A percentile compares a stretch with the other conserved stretches of the same genome.
These are phyloP conservation scores for Bombyx mandarina DNA, from an alignment of 1,140 invertebrate genomes.

Conservation along the genomic window DNA sequence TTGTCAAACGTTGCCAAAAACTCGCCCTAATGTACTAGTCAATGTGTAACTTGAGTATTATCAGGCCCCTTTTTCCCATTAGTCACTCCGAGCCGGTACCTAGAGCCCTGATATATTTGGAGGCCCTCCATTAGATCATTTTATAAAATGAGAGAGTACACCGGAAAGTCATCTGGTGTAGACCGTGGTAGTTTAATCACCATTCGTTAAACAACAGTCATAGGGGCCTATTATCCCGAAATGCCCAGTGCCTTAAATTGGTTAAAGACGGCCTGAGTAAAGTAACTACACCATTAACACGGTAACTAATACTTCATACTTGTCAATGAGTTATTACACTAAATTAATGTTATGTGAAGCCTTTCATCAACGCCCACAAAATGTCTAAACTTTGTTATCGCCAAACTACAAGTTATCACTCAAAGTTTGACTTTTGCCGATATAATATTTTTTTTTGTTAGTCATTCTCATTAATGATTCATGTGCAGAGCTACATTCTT, in stretches of 20 bases:
- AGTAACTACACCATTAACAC: conserved; percentile 11
- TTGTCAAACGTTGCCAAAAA: conserved; percentile 63
- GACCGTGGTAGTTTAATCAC: no score
- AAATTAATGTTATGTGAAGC: conserved; percentile 7
- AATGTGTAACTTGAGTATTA: not conserved
- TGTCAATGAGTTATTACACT: not conserved
- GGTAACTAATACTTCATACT: conserved; percentile 28
- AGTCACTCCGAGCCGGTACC: no score
- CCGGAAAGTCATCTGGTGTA: no score
- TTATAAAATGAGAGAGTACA: no score
- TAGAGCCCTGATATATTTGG: no score
- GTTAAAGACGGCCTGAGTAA: no score
- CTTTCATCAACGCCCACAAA: conserved; percentile 40
- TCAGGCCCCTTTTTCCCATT: conserved; percentile 4
- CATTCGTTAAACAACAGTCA: no score
- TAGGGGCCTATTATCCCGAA: no score
- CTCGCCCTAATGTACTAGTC: conserved; percentile 43
- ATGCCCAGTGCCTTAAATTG: no score
- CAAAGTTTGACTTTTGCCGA: conserved; percentile 63
- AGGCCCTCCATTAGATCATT: no score
- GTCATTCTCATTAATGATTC: conserved; percentile 21
- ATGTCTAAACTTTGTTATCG: conserved; percentile 50
- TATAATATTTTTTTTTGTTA: conserved; percentile 7
- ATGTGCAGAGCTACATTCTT: conserved; percentile 45
- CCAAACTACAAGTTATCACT: conserved; percentile 20